Conservation (phyloP, 2,888 invertebrate genomes). For the Parasteatoda lunata region DNA sequence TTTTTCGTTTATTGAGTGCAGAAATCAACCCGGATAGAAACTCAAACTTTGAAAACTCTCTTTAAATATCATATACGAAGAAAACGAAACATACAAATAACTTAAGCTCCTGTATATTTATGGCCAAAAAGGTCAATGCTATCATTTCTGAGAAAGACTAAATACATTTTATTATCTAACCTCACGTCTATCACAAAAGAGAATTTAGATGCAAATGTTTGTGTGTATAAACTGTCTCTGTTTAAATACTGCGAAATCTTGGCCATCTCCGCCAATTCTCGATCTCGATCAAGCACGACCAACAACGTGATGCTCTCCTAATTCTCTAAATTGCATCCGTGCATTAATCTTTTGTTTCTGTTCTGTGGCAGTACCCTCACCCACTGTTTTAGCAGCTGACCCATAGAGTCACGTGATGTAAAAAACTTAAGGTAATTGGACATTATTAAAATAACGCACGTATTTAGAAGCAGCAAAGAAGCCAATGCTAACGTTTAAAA, state of each 20-base stretch:
- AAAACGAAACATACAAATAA: no score
- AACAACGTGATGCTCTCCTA: background rate
- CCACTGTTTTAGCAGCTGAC: background rate
- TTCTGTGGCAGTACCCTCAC: background rate
- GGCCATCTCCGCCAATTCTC: background rate
- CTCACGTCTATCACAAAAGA: background rate
- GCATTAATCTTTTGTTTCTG: background rate
- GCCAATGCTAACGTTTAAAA: no score
- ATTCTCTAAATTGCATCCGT: background rate
- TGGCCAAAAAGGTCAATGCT: background rate
- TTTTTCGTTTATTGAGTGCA: no score
- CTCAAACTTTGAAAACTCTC: no score
- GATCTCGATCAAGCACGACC: background rate
- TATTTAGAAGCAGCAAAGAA: no score
- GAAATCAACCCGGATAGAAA: no score
- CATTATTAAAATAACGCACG: no score
- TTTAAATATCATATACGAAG: no score
- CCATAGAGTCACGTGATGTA: no score
- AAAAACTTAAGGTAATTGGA: no score
- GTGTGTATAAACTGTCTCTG: background rate
- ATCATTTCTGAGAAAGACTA: background rate
- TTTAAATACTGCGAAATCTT: conserved; percentile 3
- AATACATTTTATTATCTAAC: background rate
- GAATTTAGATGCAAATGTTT: background rate
- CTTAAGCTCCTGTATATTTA: no score